These are phyloP conservation scores for Nasua narica DNA, from an alignment of 2,797 vertebrate genomes.

Conservation along the genomic window DNA sequence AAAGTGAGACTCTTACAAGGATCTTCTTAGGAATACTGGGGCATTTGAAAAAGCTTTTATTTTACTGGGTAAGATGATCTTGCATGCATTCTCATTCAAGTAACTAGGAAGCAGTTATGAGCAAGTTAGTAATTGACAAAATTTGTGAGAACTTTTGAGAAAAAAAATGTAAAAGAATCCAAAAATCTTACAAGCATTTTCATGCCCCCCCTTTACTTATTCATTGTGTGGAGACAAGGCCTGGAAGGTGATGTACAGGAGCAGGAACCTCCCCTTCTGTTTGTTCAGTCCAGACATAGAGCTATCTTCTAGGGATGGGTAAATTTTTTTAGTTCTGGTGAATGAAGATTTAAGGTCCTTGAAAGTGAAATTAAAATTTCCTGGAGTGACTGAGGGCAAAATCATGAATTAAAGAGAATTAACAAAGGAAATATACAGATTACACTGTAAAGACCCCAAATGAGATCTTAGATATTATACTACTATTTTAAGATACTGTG, in stretches of 20 bases:
- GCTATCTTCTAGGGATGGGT: not conserved
- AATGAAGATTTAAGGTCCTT: not conserved
- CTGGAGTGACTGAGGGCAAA: not conserved
- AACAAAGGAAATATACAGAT: not conserved
- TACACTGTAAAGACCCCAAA: not conserved
- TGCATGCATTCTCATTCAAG: not conserved
- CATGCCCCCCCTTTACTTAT: not conserved
- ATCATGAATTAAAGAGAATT: not conserved
- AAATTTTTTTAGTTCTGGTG: not conserved
- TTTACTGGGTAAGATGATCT: not conserved
- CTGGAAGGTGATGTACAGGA: not conserved
- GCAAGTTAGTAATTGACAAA: not conserved
- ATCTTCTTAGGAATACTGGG: not conserved
- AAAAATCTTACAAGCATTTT: not conserved
- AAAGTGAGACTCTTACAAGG: not conserved
- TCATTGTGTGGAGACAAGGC: not conserved
- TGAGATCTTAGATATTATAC: not conserved
- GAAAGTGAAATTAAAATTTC: not conserved
- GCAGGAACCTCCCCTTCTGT: not conserved
- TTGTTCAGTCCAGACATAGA: not conserved
- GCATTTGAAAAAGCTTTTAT: not conserved
- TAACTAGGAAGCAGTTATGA: not conserved
- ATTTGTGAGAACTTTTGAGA: not conserved
- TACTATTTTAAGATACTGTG: not conserved
- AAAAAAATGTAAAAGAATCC: not conserved